phyloP scores from a whole-genome alignment of 2,113 vertebrate species.

The Opisthocomus hoazin region DNA sequence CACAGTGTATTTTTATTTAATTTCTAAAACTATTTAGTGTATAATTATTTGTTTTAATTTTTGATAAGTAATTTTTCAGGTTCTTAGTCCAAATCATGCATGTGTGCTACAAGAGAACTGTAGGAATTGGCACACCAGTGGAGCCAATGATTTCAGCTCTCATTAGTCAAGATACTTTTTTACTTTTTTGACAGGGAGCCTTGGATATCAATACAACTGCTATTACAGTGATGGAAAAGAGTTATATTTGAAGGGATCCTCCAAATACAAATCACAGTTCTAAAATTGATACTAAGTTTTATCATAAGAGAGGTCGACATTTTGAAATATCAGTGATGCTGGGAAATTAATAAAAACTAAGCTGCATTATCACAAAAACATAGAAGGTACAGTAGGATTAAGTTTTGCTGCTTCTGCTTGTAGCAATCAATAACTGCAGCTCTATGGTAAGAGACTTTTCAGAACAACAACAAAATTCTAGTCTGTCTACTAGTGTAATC shows the following conservation, averaged over 20 bases:
- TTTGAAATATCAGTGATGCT: not conserved
- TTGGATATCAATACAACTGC: not conserved
- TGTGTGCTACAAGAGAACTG: not conserved
- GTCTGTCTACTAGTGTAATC: not conserved
- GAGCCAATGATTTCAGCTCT: not conserved
- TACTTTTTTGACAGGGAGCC: not conserved
- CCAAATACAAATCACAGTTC: not conserved
- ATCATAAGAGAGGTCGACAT: not conserved
- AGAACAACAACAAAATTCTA: not conserved
- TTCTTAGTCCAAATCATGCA: not conserved
- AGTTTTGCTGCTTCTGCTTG: not conserved
- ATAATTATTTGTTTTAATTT: not conserved
- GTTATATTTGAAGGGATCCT: not conserved
- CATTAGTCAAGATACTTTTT: not conserved
- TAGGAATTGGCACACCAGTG: not conserved
- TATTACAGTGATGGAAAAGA: not conserved
- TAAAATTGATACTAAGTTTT: not conserved
- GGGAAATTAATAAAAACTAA: not conserved
- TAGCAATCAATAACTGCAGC: not conserved
- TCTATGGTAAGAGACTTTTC: not conserved
- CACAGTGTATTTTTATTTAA: not conserved
- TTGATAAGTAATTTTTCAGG: not conserved
- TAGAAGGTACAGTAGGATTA: not conserved
- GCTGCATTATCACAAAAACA: not conserved
- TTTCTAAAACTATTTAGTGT: not conserved